phyloP scores from a whole-genome alignment of 2,113 vertebrate species.

The Elgaria multicarinata region DNA sequence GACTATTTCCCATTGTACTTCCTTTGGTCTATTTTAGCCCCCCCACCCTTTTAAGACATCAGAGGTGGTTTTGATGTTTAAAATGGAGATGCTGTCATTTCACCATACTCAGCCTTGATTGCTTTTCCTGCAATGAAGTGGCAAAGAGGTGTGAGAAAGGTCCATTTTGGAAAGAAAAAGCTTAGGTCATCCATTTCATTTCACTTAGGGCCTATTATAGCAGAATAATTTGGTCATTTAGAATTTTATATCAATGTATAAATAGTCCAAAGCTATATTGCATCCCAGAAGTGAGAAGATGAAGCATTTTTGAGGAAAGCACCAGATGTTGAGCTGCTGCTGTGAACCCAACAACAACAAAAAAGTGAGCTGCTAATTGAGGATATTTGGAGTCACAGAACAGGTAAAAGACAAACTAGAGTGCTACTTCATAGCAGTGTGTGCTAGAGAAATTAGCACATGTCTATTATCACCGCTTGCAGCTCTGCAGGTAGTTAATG shows the following conservation, averaged over 20 bases:
- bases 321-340: constrained; percentile 78
- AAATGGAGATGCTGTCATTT: constrained; percentile 45
- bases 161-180: constrained; percentile 61
- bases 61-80: constrained; percentile 48
- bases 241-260: constrained; percentile 75
- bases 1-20: not conserved
- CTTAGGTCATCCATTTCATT: constrained; percentile 65
- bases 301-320: constrained; percentile 63
- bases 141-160: constrained; percentile 52
- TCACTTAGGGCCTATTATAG: constrained; percentile 68
- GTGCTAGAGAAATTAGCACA: constrained; percentile 69
- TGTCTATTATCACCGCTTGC: constrained; percentile 67
- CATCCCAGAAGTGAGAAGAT: constrained; percentile 73
- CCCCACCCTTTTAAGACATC: constrained; percentile 29
- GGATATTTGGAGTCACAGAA: constrained; percentile 65
- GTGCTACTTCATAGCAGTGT: constrained; percentile 51
- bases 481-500: constrained; percentile 65
- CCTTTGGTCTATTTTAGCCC: not conserved
- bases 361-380: constrained; percentile 66
- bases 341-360: constrained; percentile 69
- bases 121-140: constrained; percentile 53
- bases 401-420: constrained; percentile 74
- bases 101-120: constrained; percentile 23
- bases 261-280: constrained; percentile 60
- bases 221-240: constrained; percentile 68